Conservation (phyloP, 2,888 invertebrate genomes). For the Alloscopus bannaensis region DNA sequence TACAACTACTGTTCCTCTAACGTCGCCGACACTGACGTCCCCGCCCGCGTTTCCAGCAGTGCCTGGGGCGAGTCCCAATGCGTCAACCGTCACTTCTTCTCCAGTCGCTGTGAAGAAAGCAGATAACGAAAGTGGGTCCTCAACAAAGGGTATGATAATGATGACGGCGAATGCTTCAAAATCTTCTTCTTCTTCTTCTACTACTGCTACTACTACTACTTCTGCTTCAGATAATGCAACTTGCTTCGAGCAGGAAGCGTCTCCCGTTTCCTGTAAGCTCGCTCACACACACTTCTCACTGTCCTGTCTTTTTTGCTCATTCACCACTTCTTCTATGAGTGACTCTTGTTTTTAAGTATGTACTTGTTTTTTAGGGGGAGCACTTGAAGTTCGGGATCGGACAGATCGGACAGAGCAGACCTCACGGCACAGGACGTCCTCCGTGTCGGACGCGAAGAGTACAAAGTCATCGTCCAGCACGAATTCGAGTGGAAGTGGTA, state of each 20-base stretch:
- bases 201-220: conserved; percentile 8
- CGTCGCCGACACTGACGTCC: conserved; percentile 10
- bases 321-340: too few species aligned
- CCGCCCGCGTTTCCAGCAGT: conserved; percentile 33
- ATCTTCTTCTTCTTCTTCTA: too few species aligned
- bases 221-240: conserved; percentile 29
- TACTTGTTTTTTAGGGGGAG: conserved; percentile 1
- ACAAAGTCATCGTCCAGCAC: conserved; percentile 20
- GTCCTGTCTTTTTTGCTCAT: too few species aligned
- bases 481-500: conserved; percentile 10
- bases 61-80: conserved; percentile 60
- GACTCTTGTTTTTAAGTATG: too few species aligned
- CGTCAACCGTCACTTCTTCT: conserved; percentile 36
- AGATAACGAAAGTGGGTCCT: conserved; percentile 1
- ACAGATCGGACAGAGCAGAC: not conserved
- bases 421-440: conserved; percentile 28
- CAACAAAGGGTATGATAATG: conserved; percentile 43
- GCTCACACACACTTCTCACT: too few species aligned
- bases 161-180: not conserved
- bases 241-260: conserved; percentile 40
- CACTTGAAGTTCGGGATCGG: too few species aligned
- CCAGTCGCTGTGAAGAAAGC: conserved; percentile 49
- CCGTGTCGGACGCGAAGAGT: conserved; percentile 34
- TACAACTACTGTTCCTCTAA: conserved; percentile 16
- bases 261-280: conserved; percentile 55